phyloP scores from a whole-genome alignment of 2,797 vertebrate species.

The Tympanoctomys barrerae region DNA sequence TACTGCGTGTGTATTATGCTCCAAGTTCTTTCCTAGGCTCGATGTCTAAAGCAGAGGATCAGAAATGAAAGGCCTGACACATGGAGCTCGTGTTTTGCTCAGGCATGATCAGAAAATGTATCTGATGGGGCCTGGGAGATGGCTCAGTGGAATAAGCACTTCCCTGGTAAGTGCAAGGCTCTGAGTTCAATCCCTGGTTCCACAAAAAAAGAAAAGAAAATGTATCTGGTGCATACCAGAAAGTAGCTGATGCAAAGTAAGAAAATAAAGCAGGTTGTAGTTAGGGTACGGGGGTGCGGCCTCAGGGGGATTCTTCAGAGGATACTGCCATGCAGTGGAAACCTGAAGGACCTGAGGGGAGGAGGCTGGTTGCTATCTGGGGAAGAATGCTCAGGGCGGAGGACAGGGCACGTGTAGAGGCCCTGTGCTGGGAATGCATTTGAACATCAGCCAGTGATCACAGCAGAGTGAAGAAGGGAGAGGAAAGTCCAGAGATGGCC shows the following conservation, averaged over 20 bases:
- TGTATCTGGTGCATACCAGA: no score
- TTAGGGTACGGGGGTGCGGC: not conserved
- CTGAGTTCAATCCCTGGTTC: no score
- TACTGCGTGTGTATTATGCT: accelerated
- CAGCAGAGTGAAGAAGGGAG: not conserved
- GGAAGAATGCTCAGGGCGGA: not conserved
- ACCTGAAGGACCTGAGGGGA: not conserved
- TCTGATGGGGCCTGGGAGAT: no score
- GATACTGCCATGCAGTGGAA: not conserved
- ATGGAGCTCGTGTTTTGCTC: not conserved
- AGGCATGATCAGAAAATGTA: not conserved
- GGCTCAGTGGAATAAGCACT: no score
- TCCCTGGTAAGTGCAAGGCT: no score
- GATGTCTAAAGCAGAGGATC: not conserved
- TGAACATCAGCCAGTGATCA: not conserved
- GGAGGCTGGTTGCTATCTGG: not conserved
- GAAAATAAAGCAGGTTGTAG: not conserved
- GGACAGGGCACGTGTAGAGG: not conserved
- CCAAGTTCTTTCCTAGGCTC: not conserved
- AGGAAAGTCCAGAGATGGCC: not conserved
- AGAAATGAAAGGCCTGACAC: not conserved
- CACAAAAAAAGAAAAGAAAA: not conserved
- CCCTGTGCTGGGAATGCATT: not conserved
- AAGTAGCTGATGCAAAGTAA: not conserved
- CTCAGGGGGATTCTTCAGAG: not conserved